phyloP scores from a whole-genome alignment of 2,888 invertebrate genomes.

The Operophtera brumata region DNA sequence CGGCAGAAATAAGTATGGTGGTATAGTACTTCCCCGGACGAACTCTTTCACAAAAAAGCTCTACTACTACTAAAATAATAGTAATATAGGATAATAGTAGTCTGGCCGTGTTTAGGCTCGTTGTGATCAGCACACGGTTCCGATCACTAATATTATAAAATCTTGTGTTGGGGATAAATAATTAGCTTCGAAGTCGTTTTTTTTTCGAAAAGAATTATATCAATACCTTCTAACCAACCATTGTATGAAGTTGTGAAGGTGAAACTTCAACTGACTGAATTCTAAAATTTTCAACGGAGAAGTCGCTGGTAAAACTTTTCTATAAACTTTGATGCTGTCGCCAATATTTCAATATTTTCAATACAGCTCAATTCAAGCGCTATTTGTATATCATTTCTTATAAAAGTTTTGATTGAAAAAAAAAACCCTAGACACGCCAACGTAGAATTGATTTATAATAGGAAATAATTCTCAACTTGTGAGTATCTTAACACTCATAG shows the following conservation, averaged over 20 bases:
- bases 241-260: slow-evolving; percentile 16
- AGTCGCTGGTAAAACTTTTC: slow-evolving; percentile 44
- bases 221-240: slow-evolving; percentile 1
- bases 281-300: slow-evolving; percentile 36
- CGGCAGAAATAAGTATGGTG: too few relatives aligned
- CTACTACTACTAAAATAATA: too few relatives aligned
- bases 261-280: slow-evolving; percentile 33
- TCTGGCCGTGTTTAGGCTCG: too few relatives aligned
- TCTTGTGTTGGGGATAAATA: too few relatives aligned
- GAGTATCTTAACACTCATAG: too few relatives aligned
- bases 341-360: slow-evolving; percentile 58
- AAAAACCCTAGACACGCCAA: slow-evolving; percentile 41
- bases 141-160: too few relatives aligned
- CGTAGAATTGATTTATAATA: not conserved
- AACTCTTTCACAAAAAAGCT: too few relatives aligned
- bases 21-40: too few relatives aligned
- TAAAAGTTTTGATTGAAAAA: slow-evolving; percentile 50
- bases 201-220: too few relatives aligned
- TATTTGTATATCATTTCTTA: slow-evolving; percentile 53
- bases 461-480: not conserved
- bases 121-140: too few relatives aligned
- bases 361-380: slow-evolving; percentile 55
- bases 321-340: slow-evolving; percentile 47
- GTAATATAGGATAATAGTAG: too few relatives aligned
- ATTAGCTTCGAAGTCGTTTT: too few relatives aligned